Evolutionary conservation across 2,113 vertebrate genomes (phyloP), one percentile per base, ranked within the genome.

Genomic region (Enhydra lutris): DNA sequence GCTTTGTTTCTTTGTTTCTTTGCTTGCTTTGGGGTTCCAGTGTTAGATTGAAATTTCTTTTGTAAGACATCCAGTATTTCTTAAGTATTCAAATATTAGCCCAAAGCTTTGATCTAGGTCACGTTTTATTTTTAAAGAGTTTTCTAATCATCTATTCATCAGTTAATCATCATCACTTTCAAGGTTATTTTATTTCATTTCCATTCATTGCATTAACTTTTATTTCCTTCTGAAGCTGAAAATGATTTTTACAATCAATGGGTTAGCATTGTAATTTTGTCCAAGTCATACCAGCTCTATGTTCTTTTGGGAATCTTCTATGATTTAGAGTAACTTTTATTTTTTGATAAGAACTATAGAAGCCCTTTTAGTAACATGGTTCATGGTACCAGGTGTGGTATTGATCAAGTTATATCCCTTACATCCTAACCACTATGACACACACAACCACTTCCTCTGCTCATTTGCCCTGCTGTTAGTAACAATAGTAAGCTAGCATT

Each of bases 131-230:
- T 95, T 97, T 24, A 88, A 93, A 94, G 50, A 67, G 79, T 94
- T 97, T 96, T 71, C n/a, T 93, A 92, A 96, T 96, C 21, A 79
- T 36, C 55, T 57, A n/a, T 85, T 97, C 65, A 97, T 93, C 90
- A 96, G 45, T 67, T 97, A 96, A 94, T 96, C 52, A 95, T 96
- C 52, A 95, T 93, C 57, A 74, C 67, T 95, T 88, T 95, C 87
- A 97, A 93, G 69, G 45, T 93, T 90, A 88, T 94, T 96, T 95
- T 91, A 96, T 92, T 90, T 97, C 50, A 59, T 36, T 93, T 87
- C 47, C 52, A 80, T 96, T 97, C 52, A 92, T 97, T 96, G n/a
- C 15, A 94, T 91, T 96, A 91, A 73, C 31, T 96, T 98, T 96
- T 95, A 97, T 95, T 96, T 96, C 71, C 73, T 95, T 96, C 76